A percentile compares a stretch with the other conserved stretches of the same genome.
These are phyloP conservation scores for Epizoanthus rinbou DNA, from an alignment of 92 coral and sea anemone genomes.

Conservation along the genomic window DNA sequence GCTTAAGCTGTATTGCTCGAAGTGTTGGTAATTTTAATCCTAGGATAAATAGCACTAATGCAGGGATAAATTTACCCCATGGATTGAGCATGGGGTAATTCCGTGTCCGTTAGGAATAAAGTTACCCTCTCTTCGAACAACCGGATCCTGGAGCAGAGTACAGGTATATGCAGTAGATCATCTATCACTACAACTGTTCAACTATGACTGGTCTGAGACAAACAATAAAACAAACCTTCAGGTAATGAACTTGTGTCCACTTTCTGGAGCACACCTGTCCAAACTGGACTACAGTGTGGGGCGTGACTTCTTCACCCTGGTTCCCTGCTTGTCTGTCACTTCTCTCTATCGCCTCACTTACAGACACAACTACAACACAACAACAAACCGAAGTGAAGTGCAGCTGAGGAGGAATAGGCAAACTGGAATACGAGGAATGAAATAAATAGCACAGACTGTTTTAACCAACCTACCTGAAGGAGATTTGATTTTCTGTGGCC, in stretches of 20 bases:
- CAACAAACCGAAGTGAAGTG: background rate
- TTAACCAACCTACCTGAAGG: conserved; percentile 7
- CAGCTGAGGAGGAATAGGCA: background rate
- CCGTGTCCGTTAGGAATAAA: too few relatives aligned
- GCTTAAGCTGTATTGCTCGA: too few relatives aligned
- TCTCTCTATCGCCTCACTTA: conserved; percentile 75
- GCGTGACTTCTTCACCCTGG: conserved; percentile 53
- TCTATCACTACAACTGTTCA: too few relatives aligned
- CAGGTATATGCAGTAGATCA: too few relatives aligned
- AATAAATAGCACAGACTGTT: background rate
- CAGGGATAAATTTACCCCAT: too few relatives aligned
- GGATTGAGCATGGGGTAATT: too few relatives aligned
- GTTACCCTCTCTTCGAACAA: too few relatives aligned
- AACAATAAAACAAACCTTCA: conserved; percentile 60
- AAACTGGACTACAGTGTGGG: conserved; percentile 84
- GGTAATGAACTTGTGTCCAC: conserved; percentile 98
- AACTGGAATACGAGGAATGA: background rate
- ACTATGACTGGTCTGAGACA: too few relatives aligned
- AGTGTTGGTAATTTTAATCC: too few relatives aligned
- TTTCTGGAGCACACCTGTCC: conserved; percentile 96
- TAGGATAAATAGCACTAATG: too few relatives aligned
- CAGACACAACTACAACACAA: conserved; percentile 50
- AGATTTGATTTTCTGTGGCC: conserved; percentile 25
- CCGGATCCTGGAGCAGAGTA: too few relatives aligned
- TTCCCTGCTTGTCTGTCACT: conserved; percentile 30